Conservation (phyloP, 2,113 vertebrate species). For the Numenius arquata region DNA sequence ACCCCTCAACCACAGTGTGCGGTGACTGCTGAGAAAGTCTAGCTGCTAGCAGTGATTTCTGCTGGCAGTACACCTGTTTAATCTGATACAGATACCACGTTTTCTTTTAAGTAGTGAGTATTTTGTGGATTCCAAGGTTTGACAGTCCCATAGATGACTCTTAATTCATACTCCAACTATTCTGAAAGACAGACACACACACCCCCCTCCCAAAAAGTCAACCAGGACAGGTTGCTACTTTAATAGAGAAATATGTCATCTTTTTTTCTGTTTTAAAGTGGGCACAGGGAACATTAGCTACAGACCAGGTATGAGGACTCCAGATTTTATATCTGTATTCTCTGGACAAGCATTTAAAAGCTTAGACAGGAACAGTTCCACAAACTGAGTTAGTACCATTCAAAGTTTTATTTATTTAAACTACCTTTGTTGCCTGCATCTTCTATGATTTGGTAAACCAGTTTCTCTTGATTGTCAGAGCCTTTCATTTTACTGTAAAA, state of each 20-base stretch:
- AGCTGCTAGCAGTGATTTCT: background rate
- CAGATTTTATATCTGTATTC: background rate
- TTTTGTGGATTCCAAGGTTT: background rate
- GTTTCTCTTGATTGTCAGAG: slow-evolving; percentile 97
- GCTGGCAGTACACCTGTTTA: background rate
- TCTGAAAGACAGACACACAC: background rate
- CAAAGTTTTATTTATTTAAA: background rate
- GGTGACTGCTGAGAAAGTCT: background rate
- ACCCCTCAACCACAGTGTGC: background rate
- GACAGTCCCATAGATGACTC: background rate
- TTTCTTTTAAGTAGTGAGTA: background rate
- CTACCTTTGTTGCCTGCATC: slow-evolving; percentile 98
- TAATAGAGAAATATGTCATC: background rate
- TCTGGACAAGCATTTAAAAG: background rate
- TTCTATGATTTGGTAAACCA: slow-evolving; percentile 98
- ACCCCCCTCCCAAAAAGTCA: background rate
- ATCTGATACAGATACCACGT: fast-evolving
- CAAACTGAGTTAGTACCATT: background rate
- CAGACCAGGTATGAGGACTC: background rate
- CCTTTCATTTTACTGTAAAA: slow-evolving; percentile 95
- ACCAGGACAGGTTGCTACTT: background rate
- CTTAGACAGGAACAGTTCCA: background rate
- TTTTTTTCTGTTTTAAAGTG: background rate
- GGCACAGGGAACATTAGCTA: background rate
- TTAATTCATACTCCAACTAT: background rate